These are phyloP conservation scores for Chiridota heheva DNA, from an alignment of 35 echinoderm and acorn worm species.

Conservation along the genomic window DNA sequence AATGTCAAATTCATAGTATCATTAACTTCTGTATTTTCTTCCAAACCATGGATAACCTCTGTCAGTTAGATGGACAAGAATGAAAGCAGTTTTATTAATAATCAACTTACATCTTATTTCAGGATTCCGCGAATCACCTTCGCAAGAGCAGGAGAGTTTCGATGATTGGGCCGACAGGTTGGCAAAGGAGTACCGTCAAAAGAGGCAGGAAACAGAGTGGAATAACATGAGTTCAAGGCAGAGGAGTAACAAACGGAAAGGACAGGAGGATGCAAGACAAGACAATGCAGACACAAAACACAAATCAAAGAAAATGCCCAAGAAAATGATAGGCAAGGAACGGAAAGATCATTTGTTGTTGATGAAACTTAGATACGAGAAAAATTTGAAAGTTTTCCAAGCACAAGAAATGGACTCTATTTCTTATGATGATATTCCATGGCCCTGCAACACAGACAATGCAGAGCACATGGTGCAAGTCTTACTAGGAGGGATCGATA, in stretches of 20 bases:
- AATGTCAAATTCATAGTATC: too few relatives aligned
- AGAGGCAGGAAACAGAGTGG: conserved; percentile 26
- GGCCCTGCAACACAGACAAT: conserved; percentile 65
- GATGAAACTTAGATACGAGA: conserved; percentile 17
- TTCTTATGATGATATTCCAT: conserved; percentile 60
- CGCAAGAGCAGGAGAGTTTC: conserved; percentile 49
- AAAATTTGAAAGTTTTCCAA: conserved; percentile 38
- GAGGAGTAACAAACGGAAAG: conserved; percentile 24
- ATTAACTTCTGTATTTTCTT: too few relatives aligned
- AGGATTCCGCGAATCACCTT: conserved; percentile 18
- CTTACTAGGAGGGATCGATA: conserved; percentile 57
- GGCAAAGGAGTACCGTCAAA: conserved; percentile 48
- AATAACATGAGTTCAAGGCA: conserved; percentile 30
- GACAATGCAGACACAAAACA: conserved; percentile 13
- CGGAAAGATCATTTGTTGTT: not conserved
- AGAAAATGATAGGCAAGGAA: conserved; percentile 23
- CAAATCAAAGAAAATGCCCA: conserved; percentile 21
- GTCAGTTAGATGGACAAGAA: too few relatives aligned
- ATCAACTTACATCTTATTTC: too few relatives aligned
- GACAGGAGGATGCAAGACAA: not conserved
- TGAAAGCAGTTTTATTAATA: too few relatives aligned
- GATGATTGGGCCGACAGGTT: conserved; percentile 74
- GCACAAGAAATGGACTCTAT: conserved; percentile 22
- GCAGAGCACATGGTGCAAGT: conserved; percentile 81
- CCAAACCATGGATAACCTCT: too few relatives aligned